Percentiles rank a stretch among this genome's conserved stretches.
These are phyloP conservation scores for Hypercompe scribonia DNA, from an alignment of 2,888 invertebrate species.

Conservation along the genomic window DNA sequence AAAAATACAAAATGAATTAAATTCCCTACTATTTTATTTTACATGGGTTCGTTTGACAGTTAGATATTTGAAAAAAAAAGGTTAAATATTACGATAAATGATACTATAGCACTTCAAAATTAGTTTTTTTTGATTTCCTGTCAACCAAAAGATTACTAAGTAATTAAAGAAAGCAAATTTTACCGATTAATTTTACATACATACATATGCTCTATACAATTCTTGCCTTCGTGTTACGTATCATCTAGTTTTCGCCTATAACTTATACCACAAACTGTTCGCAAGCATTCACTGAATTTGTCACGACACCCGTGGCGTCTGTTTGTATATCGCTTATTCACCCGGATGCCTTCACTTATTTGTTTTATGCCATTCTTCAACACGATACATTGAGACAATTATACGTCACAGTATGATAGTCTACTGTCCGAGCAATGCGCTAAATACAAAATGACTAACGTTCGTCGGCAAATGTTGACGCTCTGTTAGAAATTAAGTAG, in stretches of 20 bases:
- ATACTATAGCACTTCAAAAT: neutral
- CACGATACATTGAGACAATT: slow-evolving; percentile 41
- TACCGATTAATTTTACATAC: too few species aligned
- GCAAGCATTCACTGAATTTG: slow-evolving; percentile 60
- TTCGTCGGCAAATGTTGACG: slow-evolving; percentile 10
- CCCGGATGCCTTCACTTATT: slow-evolving; percentile 57
- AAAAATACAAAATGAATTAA: too few species aligned
- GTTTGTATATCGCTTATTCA: slow-evolving; percentile 64
- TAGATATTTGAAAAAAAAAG: too few species aligned
- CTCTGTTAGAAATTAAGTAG: slow-evolving; percentile 13
- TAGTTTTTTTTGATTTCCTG: neutral
- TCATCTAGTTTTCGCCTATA: slow-evolving; percentile 28
- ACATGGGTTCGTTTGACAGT: too few species aligned
- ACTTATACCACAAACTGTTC: slow-evolving; percentile 53
- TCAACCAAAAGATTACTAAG: too few species aligned
- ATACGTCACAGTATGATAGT: slow-evolving; percentile 37
- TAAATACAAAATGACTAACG: slow-evolving; percentile 11
- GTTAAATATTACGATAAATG: neutral
- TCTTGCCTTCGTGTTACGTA: neutral
- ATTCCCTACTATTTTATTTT: too few species aligned
- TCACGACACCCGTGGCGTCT: slow-evolving; percentile 68
- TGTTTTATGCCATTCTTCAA: slow-evolving; percentile 47
- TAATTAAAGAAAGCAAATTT: too few species aligned
- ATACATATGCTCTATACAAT: neutral
- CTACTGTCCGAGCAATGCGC: slow-evolving; percentile 1